Evolutionary conservation across 2,113 vertebrate species (phyloP).

Genomic region (Vulpes vulpes): DNA sequence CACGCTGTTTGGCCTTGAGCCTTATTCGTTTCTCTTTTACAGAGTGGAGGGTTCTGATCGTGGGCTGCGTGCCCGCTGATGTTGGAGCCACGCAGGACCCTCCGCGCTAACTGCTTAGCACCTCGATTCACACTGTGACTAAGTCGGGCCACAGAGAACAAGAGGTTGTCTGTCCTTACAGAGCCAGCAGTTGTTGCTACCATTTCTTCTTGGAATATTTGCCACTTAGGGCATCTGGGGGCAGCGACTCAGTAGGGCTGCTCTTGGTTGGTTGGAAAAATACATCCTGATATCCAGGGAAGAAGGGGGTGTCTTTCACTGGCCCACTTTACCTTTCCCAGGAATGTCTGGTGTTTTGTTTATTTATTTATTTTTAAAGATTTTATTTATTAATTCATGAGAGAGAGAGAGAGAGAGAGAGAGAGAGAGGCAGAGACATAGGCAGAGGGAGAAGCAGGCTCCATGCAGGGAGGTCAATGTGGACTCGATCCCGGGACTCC

Average conservation of each 20-base stretch:
- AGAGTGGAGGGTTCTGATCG: background rate
- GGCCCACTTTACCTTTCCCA: background rate
- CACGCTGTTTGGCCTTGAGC: too few species aligned
- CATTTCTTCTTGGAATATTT: background rate
- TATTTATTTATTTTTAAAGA: background rate
- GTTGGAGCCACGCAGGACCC: background rate
- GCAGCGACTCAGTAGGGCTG: background rate
- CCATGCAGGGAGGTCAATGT: too few species aligned
- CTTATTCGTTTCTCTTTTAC: background rate
- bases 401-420: too few species aligned
- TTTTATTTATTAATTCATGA: too few species aligned
- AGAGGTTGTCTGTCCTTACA: background rate
- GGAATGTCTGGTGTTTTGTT: background rate
- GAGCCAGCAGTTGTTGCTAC: background rate
- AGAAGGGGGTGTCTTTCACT: background rate
- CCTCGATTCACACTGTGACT: background rate
- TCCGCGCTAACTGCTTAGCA: background rate
- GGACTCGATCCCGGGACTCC: too few species aligned
- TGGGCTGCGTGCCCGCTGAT: too few species aligned
- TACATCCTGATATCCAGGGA: background rate
- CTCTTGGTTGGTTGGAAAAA: background rate
- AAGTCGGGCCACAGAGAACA: background rate
- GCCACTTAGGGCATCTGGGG: background rate
- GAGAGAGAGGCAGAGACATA: too few species aligned
- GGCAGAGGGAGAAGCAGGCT: too few species aligned